A percentile compares a stretch with the other conserved stretches of the same genome.
phyloP scores from a whole-genome alignment of 2,113 vertebrate species.

The Platichthys stellatus region DNA sequence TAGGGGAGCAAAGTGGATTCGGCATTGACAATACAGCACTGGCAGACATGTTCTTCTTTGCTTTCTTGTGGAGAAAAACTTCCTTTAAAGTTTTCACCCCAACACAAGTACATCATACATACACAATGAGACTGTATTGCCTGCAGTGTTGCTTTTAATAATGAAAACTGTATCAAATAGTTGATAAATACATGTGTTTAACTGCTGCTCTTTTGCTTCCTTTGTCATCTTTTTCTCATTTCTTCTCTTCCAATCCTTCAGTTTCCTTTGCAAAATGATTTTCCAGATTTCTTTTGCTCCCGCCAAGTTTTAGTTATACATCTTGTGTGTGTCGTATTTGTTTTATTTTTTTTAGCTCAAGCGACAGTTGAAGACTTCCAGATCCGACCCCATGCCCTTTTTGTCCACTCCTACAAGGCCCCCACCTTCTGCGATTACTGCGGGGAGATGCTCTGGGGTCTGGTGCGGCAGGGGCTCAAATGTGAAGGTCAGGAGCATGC shows the following conservation, averaged over 20 bases:
- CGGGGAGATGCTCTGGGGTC: slow-evolving; percentile 99
- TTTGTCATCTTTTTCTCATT: slow-evolving; percentile 17
- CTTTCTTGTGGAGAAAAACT: neutral
- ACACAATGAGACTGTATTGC: neutral
- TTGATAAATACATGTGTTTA: slow-evolving; percentile 10
- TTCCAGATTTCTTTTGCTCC: slow-evolving; percentile 24
- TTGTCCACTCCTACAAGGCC: slow-evolving; percentile 99
- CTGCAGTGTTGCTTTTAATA: neutral
- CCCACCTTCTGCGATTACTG: slow-evolving; percentile 99
- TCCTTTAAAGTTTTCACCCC: neutral
- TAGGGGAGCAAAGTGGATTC: slow-evolving; percentile 49
- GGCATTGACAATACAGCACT: slow-evolving; percentile 1
- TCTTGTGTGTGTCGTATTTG: slow-evolving; percentile 60
- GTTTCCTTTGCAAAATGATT: slow-evolving; percentile 1
- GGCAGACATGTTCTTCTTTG: neutral
- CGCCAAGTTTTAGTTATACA: slow-evolving; percentile 35
- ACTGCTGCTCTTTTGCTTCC: slow-evolving; percentile 17
- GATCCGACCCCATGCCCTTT: slow-evolving; percentile 97
- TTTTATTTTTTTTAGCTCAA: slow-evolving; percentile 84
- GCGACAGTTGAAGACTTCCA: slow-evolving; percentile 99
- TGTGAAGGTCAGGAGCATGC: slow-evolving; percentile 90
- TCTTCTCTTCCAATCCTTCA: neutral
- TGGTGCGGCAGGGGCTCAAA: slow-evolving; percentile 98
- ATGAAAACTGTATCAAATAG: slow-evolving; percentile 4
- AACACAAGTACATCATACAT: neutral